These are phyloP conservation scores for Cyanoderma ruficeps DNA, from an alignment of 2,113 vertebrate species.

Conservation along the genomic window DNA sequence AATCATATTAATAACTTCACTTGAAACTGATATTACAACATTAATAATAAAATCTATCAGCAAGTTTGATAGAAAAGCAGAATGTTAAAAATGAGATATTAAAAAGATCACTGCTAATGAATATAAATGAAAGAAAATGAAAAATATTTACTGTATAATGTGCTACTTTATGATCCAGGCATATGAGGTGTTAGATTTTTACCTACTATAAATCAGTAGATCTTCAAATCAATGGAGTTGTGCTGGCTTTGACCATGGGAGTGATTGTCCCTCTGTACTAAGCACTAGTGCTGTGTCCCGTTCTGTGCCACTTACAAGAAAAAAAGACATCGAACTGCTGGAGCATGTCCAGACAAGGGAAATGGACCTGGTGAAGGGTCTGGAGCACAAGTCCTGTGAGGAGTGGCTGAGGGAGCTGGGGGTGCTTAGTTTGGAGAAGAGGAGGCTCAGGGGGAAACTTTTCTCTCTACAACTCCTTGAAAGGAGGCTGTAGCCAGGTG, in stretches of 20 bases:
- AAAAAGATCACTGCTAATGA: not conserved
- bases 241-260: not conserved
- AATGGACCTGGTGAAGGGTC: not conserved
- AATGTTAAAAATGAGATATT: not conserved
- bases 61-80: not conserved
- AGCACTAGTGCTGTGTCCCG: not conserved
- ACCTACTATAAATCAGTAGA: not conserved
- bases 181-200: not conserved
- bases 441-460: not conserved
- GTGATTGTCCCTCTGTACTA: not conserved
- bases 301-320: not conserved
- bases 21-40: not conserved
- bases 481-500: not conserved
- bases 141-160: not conserved
- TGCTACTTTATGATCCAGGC: not conserved
- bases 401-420: not conserved
- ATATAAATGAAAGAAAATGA: not conserved
- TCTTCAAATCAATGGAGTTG: not conserved
- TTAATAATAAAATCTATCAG: not conserved
- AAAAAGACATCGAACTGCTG: not conserved
- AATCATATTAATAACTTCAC: not conserved
- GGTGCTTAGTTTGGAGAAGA: not conserved
- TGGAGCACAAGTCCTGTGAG: not conserved
- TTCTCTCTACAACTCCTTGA: not conserved
- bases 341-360: accelerated